Percentiles rank a stretch among this genome's conserved stretches.
These are phyloP conservation scores for Andrena haemorrhoa DNA, from an alignment of 2,888 invertebrate genomes.

Conservation along the genomic window DNA sequence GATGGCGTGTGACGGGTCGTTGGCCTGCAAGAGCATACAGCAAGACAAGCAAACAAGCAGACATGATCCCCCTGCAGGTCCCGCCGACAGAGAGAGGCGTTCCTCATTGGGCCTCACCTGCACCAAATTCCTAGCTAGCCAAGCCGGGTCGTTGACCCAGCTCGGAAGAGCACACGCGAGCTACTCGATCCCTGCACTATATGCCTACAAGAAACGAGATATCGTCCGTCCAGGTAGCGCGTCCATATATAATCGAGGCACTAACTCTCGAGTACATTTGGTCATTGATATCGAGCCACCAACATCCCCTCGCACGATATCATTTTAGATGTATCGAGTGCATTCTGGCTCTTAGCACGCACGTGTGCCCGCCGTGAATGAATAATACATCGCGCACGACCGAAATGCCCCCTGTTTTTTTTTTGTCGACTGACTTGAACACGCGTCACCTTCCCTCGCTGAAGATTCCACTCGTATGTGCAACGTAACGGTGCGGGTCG, in stretches of 20 bases:
- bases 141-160: constrained; percentile 79
- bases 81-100: constrained; percentile 66
- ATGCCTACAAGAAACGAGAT: constrained; percentile 59
- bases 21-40: constrained; percentile 74
- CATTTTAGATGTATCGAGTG: constrained; percentile 5
- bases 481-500: background rate
- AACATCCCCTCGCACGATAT: constrained; percentile 38
- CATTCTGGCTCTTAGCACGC: constrained; percentile 1
- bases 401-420: constrained; percentile 20
- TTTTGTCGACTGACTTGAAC: background rate
- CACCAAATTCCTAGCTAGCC: constrained; percentile 84
- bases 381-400: constrained; percentile 23
- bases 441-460: background rate
- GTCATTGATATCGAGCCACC: constrained; percentile 38
- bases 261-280: constrained; percentile 12
- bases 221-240: constrained; percentile 34
- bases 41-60: constrained; percentile 71
- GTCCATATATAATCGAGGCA: constrained; percentile 19
- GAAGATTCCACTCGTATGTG: background rate
- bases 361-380: constrained; percentile 34
- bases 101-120: constrained; percentile 81
- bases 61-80: constrained; percentile 69
- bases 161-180: constrained; percentile 72
- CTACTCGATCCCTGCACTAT: constrained; percentile 65
- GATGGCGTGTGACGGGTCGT: constrained; percentile 71